These are phyloP conservation scores for Microcebus jonahi DNA, from an alignment of 2,113 vertebrate genomes.

Conservation along the genomic window DNA sequence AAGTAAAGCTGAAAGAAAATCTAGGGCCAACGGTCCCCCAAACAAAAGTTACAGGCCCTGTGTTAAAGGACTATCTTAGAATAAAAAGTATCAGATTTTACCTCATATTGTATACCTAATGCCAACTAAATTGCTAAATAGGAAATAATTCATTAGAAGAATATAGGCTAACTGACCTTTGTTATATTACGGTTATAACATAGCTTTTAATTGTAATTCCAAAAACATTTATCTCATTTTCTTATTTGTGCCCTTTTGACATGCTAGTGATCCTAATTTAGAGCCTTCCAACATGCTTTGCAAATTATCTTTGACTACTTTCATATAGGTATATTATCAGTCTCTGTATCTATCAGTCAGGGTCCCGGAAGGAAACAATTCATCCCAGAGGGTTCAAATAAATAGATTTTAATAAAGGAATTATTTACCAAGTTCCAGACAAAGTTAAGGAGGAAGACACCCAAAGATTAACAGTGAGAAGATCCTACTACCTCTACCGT, in stretches of 20 bases:
- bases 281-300: not conserved
- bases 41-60: not conserved
- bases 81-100: not conserved
- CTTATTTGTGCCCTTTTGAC: not conserved
- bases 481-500: not conserved
- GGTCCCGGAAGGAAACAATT: not conserved
- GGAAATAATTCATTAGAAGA: not conserved
- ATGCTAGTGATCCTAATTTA: not conserved
- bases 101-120: not conserved
- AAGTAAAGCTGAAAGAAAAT: not conserved
- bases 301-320: constrained; percentile 33
- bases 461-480: not conserved
- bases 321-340: not conserved
- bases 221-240: not conserved
- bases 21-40: not conserved
- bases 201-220: not conserved
- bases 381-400: not conserved
- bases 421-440: not conserved
- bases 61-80: not conserved
- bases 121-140: not conserved
- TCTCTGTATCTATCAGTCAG: not conserved
- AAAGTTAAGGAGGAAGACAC: not conserved
- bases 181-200: not conserved
- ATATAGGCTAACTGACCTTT: not conserved
- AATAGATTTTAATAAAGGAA: not conserved